These are phyloP conservation scores for Columba janthina DNA, from an alignment of 2,113 vertebrate genomes.

Conservation along the genomic window DNA sequence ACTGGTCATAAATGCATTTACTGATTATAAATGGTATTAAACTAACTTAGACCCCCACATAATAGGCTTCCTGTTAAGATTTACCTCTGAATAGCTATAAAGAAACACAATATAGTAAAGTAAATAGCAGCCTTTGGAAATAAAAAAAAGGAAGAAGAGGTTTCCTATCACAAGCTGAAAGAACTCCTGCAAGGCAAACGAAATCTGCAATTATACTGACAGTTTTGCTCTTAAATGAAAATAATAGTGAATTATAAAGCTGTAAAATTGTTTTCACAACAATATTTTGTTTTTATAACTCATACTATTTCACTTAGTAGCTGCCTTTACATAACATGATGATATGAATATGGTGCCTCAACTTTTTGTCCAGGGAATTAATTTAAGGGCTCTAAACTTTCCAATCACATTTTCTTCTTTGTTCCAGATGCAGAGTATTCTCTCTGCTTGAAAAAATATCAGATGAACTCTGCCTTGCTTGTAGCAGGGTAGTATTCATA, in stretches of 20 bases:
- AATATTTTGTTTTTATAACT: slow-evolving; percentile 64
- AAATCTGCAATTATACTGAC: slow-evolving; percentile 49
- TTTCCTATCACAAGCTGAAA: slow-evolving; percentile 23
- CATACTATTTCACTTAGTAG: slow-evolving; percentile 52
- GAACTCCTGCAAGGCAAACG: slow-evolving; percentile 48
- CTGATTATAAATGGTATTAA: neutral
- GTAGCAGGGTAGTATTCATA: neutral
- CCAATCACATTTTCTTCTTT: slow-evolving; percentile 36
- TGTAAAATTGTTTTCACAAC: slow-evolving; percentile 60
- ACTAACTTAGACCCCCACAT: slow-evolving; percentile 6
- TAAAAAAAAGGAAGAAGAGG: neutral
- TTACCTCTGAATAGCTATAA: slow-evolving; percentile 25
- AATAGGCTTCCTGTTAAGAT: slow-evolving; percentile 14
- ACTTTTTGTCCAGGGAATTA: slow-evolving; percentile 56
- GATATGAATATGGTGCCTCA: slow-evolving; percentile 51
- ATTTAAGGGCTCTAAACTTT: slow-evolving; percentile 59
- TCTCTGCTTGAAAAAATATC: slow-evolving; percentile 9
- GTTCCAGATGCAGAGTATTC: neutral
- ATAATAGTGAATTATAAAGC: slow-evolving; percentile 50
- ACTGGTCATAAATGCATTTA: neutral
- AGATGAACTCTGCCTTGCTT: slow-evolving; percentile 27
- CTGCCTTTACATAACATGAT: slow-evolving; percentile 39
- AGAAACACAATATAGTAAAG: slow-evolving; percentile 37
- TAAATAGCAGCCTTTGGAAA: slow-evolving; percentile 6
- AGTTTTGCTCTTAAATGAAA: slow-evolving; percentile 63